Evolutionary conservation across 2,888 invertebrate genomes (phyloP), one percentile per base, ranked within the genome.

Genomic region (Perizoma affinitatum): DNA sequence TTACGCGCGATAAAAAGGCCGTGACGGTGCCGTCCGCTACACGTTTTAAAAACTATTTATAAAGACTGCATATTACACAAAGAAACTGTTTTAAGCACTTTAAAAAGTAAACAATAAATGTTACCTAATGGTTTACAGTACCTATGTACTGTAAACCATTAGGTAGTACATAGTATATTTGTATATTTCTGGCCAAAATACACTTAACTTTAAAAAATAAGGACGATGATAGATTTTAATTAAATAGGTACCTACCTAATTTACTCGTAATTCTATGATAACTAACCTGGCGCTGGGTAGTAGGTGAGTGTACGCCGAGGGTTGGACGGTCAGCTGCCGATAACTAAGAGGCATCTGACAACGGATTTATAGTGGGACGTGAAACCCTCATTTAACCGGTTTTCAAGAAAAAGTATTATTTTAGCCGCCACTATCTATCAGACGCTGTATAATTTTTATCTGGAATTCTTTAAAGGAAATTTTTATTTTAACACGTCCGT

Each of bases 261-360:
- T 22, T 22, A 22, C 68, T 67, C 69, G 54, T 72, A 73, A 76
- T 75, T 74, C 68, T 54, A 63, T 65, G 71, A 74, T 79, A 77
- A 71, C 67, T 70, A 52, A 65, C 53, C 54, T 59, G 65, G 69
- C 61, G 66, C 59, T 60, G 22, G 22, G 22, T 22, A 22, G 22
- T 22, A 22, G 22, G 22, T 22, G 22, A 2, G 67, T 44, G 71
- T 60, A 62, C 65, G 62, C 58, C 47, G 62, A 66, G 73, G 72
- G 69, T 73, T 57, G 66, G 59, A 64, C 69, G 75, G 72, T 71
- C 74, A 75, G 70, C 73, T 69, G 69, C 70, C 72, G 80, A 82
- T 80, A 82, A 75, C 75, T 75, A 73, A 73, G 75, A 72, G 72
- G 69, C 71, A 72, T 72, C 75, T 73, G 75, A 71, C 76, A 72